A percentile compares a stretch with the other conserved stretches of the same genome.
These are phyloP conservation scores for Acronicta psi DNA, from an alignment of 2,888 invertebrate species.

Conservation along the genomic window DNA sequence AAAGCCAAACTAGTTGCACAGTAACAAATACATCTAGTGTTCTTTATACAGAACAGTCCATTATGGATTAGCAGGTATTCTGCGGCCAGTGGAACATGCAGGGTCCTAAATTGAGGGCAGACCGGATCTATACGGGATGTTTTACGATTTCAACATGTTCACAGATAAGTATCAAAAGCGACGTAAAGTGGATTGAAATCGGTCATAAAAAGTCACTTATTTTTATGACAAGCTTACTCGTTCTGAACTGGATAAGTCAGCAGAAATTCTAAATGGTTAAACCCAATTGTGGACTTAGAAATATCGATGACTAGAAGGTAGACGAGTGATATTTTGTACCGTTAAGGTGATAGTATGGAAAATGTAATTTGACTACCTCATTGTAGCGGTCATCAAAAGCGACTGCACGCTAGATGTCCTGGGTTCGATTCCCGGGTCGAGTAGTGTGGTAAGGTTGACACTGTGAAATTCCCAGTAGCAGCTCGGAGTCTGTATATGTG, in stretches of 20 bases:
- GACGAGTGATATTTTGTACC: too few species aligned
- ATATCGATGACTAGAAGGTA: not conserved
- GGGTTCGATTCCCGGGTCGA: too few species aligned
- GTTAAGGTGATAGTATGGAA: too few species aligned
- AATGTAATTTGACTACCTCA: too few species aligned
- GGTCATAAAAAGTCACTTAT: conserved; percentile 50
- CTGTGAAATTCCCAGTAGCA: too few species aligned
- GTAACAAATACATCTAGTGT: too few species aligned
- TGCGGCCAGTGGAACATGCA: not conserved
- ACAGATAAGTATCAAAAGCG: conserved; percentile 32
- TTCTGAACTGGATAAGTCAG: conserved; percentile 32
- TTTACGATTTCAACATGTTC: conserved; percentile 47
- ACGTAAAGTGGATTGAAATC: conserved; percentile 50
- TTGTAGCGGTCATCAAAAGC: too few species aligned
- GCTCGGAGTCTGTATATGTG: too few species aligned
- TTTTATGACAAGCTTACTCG: conserved; percentile 43
- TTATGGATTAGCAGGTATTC: not conserved
- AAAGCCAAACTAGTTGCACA: too few species aligned
- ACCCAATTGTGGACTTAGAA: not conserved
- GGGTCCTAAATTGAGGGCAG: conserved; percentile 6
- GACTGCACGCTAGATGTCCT: too few species aligned
- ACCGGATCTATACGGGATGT: conserved; percentile 11
- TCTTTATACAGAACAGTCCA: not conserved
- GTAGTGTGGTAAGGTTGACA: too few species aligned
- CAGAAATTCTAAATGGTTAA: conserved; percentile 21